phyloP scores from a whole-genome alignment of 2,888 invertebrate species.

The Gryllus longicercus region DNA sequence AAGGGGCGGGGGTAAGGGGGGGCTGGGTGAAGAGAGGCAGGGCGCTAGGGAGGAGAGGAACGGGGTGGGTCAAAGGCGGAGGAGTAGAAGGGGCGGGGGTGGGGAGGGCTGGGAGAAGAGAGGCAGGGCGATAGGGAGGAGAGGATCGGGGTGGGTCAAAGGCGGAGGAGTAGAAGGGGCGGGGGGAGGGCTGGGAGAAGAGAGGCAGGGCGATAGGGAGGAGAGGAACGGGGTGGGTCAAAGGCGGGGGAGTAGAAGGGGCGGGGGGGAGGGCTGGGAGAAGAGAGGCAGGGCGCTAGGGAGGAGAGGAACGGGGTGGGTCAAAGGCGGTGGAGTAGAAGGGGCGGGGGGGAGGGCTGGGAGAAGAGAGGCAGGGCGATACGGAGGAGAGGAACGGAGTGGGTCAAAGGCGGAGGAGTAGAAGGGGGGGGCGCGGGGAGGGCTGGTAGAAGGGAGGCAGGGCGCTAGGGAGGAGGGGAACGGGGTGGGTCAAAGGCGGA shows the following conservation, averaged over 20 bases:
- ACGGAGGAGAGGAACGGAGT: background rate
- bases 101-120: background rate
- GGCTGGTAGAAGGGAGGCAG: too few species aligned
- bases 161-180: too few species aligned
- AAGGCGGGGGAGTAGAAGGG: background rate
- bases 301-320: background rate
- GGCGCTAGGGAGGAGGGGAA: too few species aligned
- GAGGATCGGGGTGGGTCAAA: too few species aligned
- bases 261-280: background rate
- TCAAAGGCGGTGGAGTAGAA: background rate
- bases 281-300: background rate
- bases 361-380: background rate
- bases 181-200: too few species aligned
- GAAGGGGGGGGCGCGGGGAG: background rate
- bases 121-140: too few species aligned
- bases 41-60: background rate
- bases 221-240: background rate
- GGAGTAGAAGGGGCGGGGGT: background rate
- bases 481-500: too few species aligned
- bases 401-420: background rate
- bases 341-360: too few species aligned
- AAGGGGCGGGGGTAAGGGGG: background rate
- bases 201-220: background rate
- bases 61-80: background rate
- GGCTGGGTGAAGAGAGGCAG: background rate